Evolutionary conservation across 2,888 invertebrate genomes (phyloP).

Genomic region (Dione vanillae): DNA sequence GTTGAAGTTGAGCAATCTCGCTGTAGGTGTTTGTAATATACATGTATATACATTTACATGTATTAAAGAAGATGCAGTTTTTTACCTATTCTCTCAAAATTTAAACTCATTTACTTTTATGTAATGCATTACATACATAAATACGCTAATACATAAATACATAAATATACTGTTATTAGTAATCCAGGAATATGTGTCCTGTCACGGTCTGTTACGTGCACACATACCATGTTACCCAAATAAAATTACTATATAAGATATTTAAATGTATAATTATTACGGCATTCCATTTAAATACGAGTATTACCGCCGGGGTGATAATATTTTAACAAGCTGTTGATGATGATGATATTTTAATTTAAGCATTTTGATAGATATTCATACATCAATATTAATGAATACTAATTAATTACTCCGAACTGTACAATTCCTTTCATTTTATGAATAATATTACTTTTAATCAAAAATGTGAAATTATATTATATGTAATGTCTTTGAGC

Average conservation of each 20-base stretch:
- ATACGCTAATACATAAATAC: background rate
- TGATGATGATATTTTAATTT: background rate
- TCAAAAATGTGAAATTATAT: background rate
- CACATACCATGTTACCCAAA: background rate
- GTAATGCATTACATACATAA: background rate
- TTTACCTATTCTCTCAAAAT: background rate
- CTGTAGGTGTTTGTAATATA: conserved; percentile 63
- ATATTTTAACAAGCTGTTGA: background rate
- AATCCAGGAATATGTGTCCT: background rate
- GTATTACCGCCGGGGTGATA: background rate
- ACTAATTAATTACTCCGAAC: background rate
- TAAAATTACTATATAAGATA: background rate
- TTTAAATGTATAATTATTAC: background rate
- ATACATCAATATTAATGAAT: background rate
- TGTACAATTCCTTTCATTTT: background rate
- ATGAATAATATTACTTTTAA: conserved; percentile 1
- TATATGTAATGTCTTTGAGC: background rate
- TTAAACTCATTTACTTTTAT: background rate
- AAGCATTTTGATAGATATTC: background rate
- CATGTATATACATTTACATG: conserved; percentile 23
- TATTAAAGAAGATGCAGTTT: background rate
- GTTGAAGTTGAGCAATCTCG: conserved; percentile 57
- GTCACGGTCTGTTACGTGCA: no score
- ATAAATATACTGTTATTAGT: no score
- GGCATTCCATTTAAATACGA: background rate